Evolutionary conservation across 2,888 invertebrate genomes (phyloP).

Genomic region (Lasioglossum malachurum): DNA sequence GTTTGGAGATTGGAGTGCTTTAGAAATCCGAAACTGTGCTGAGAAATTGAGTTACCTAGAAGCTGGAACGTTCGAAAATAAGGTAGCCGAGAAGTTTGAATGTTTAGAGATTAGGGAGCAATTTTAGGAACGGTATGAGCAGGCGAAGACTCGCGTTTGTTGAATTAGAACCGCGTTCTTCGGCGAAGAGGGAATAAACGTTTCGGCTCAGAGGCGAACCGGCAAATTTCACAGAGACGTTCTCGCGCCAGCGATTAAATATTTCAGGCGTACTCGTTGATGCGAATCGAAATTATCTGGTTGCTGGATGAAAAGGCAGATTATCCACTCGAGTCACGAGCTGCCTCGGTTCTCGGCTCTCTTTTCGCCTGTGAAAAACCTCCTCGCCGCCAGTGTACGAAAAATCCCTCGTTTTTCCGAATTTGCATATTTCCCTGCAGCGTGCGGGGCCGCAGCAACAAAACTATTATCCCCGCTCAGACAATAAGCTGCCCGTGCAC

Average conservation of each 20-base stretch:
- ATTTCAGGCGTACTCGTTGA: constrained; percentile 14
- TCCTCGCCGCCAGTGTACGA: neutral
- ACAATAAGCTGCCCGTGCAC: neutral
- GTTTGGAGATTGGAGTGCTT: neutral
- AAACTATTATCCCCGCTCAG: neutral
- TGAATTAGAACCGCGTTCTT: neutral
- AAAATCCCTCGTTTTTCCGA: neutral
- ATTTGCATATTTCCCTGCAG: neutral
- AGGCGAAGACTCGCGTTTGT: neutral
- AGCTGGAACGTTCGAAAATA: neutral
- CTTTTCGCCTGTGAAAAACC: neutral
- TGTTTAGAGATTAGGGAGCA: neutral
- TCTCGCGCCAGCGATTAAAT: constrained; percentile 26
- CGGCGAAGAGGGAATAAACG: neutral
- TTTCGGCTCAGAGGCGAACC: neutral
- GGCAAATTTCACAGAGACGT: neutral
- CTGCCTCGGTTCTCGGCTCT: neutral
- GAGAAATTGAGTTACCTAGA: neutral
- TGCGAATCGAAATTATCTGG: constrained; percentile 39
- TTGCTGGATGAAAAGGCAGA: constrained; percentile 19
- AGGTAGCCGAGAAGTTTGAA: neutral
- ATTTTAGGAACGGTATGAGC: neutral
- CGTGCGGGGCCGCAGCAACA: neutral
- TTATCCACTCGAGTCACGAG: constrained; percentile 29
- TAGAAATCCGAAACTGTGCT: neutral